A percentile compares a stretch with the other conserved stretches of the same genome.
Conservation (phyloP, 2,113 vertebrate species). For the Oncorhynchus clarkii region DNA sequence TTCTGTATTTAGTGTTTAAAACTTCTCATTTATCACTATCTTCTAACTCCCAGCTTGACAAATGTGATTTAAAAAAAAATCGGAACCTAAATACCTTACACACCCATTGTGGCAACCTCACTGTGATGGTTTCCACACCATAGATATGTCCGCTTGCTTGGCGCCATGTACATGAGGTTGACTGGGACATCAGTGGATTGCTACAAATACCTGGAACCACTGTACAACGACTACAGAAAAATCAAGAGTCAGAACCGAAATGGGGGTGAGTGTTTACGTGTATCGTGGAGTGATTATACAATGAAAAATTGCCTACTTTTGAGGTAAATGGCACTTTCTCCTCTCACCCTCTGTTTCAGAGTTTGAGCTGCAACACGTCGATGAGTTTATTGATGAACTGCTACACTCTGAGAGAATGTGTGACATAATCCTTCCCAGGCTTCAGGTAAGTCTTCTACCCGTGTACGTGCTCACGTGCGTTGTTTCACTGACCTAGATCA, state of each 20-base stretch:
- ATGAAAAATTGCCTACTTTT: neutral
- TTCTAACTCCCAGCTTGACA: too few species aligned
- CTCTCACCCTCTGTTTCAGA: conserved; percentile 69
- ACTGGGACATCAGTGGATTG: conserved; percentile 96
- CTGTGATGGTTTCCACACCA: neutral
- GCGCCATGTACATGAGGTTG: conserved; percentile 93
- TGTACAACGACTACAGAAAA: conserved; percentile 97
- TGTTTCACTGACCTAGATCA: neutral
- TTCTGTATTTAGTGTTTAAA: too few species aligned
- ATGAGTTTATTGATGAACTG: conserved; percentile 95
- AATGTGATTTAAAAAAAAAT: too few species aligned
- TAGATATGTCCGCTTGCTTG: conserved; percentile 93
- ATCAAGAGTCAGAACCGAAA: conserved; percentile 95
- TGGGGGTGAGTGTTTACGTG: conserved; percentile 76
- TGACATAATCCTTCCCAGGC: conserved; percentile 92
- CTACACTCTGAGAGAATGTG: conserved; percentile 91
- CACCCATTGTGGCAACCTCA: too few species aligned
- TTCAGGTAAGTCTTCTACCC: conserved; percentile 80
- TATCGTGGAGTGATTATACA: neutral
- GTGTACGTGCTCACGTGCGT: neutral
- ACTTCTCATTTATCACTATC: too few species aligned
- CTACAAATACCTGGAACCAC: conserved; percentile 96
- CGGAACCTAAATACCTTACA: too few species aligned
- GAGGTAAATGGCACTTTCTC: neutral
- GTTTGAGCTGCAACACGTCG: conserved; percentile 96